phyloP scores from a whole-genome alignment of 2,113 vertebrate genomes.

The Athene noctua region DNA sequence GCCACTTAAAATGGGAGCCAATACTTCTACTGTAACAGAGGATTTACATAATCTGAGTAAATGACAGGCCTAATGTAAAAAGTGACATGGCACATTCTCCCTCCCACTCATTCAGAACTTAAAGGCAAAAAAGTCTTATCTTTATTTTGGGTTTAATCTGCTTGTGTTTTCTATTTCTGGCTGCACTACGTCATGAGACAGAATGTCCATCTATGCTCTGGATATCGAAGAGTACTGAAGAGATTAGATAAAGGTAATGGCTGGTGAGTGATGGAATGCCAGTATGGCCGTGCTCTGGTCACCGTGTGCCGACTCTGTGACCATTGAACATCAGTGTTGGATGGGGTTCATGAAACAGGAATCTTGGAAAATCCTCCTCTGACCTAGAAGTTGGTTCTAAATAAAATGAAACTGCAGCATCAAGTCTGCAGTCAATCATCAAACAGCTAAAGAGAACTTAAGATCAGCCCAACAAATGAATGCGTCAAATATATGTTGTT shows the following conservation, averaged over 20 bases:
- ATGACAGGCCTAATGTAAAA: not conserved
- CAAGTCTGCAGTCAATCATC: not conserved
- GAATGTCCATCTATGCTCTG: not conserved
- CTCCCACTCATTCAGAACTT: not conserved
- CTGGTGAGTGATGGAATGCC: slow-evolving; percentile 32
- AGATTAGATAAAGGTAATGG: slow-evolving; percentile 32
- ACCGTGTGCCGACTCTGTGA: rapidly evolving
- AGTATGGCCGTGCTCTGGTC: rapidly evolving
- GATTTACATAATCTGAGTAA: not conserved
- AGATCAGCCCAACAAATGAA: not conserved
- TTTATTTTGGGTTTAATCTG: slow-evolving; percentile 12
- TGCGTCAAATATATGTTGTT: not conserved
- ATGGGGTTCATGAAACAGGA: not conserved
- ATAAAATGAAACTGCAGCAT: not conserved
- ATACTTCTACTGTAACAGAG: not conserved
- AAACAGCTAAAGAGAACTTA: not conserved
- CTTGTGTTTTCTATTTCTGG: slow-evolving; percentile 30
- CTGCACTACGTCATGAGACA: not conserved
- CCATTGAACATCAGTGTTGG: rapidly evolving
- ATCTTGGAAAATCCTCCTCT: not conserved
- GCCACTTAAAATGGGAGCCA: not conserved
- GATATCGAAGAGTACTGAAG: not conserved
- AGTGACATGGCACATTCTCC: not conserved
- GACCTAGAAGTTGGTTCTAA: not conserved
- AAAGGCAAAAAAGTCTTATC: not conserved